Conservation (phyloP, 1,140 invertebrate species). For the Pseudachorutes palmiensis region DNA sequence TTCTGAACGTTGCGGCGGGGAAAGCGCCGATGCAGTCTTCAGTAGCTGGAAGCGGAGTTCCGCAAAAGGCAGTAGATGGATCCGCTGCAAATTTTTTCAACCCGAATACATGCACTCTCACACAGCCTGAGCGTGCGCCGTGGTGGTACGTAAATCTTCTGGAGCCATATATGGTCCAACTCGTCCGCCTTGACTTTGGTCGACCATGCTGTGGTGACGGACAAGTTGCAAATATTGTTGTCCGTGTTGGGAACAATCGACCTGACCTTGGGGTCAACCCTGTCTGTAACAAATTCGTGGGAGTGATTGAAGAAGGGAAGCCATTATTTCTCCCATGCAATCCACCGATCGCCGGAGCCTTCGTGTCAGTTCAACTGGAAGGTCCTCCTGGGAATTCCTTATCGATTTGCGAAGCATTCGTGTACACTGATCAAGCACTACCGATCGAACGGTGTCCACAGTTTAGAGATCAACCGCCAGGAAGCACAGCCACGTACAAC, state of each 20-base stretch:
- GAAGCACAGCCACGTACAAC: conserved; percentile 85
- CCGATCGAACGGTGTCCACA: conserved; percentile 88
- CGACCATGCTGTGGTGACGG: conserved; percentile 74
- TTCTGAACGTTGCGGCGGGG: conserved; percentile 87
- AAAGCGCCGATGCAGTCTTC: conserved; percentile 92
- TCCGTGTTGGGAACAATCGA: conserved; percentile 87
- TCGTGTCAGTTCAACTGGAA: conserved; percentile 84
- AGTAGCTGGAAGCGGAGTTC: conserved; percentile 70
- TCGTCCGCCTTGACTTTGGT: conserved; percentile 84
- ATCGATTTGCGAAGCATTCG: conserved; percentile 90
- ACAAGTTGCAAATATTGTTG: conserved; percentile 74
- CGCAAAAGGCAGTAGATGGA: conserved; percentile 80
- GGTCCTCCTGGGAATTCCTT: conserved; percentile 58
- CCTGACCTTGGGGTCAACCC: conserved; percentile 87
- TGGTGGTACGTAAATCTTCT: conserved; percentile 95
- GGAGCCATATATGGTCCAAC: conserved; percentile 89
- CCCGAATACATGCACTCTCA: conserved; percentile 75
- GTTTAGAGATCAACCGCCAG: conserved; percentile 82
- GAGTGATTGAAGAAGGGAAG: conserved; percentile 76
- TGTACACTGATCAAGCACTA: conserved; percentile 72
- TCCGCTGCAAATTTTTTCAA: conserved; percentile 75
- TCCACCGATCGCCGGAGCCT: conserved; percentile 88
- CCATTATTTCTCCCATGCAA: conserved; percentile 87
- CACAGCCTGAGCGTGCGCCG: conserved; percentile 67
- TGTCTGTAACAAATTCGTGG: conserved; percentile 82